These are phyloP conservation scores for Otis tarda DNA, from an alignment of 2,113 vertebrate species.

Conservation along the genomic window DNA sequence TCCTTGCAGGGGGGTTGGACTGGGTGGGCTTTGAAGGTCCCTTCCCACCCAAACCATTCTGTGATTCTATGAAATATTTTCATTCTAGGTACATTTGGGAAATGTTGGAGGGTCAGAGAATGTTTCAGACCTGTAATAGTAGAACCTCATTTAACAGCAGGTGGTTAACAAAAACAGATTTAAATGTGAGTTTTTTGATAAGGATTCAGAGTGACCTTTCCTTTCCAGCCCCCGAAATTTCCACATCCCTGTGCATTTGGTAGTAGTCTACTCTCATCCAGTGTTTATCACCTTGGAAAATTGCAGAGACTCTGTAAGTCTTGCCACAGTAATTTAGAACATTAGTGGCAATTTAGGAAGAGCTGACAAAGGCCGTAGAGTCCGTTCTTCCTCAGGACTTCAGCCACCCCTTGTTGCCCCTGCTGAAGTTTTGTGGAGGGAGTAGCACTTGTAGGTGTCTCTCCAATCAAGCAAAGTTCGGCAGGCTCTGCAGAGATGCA, in stretches of 20 bases:
- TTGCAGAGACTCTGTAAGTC: not conserved
- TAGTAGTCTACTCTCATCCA: not conserved
- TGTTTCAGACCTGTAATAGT: not conserved
- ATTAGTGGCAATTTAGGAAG: not conserved
- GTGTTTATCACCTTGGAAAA: not conserved
- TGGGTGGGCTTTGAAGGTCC: no score
- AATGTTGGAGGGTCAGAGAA: not conserved
- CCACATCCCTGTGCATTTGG: rapidly evolving
- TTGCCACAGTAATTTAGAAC: not conserved
- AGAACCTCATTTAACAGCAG: not conserved
- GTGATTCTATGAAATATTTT: not conserved
- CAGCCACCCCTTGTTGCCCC: not conserved
- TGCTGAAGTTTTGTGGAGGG: not conserved
- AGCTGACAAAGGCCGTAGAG: not conserved
- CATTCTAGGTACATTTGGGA: rapidly evolving
- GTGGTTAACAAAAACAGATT: not conserved
- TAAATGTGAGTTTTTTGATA: not conserved
- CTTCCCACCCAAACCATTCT: no score
- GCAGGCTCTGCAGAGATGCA: not conserved
- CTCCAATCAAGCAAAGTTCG: not conserved
- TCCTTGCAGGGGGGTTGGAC: no score
- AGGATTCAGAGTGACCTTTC: not conserved
- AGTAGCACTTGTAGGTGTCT: not conserved
- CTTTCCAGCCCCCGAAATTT: not conserved
- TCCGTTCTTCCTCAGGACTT: not conserved